Base-by-base conservation (phyloP, 2,888 invertebrate species). In the Campaea margaritaria region DNA sequence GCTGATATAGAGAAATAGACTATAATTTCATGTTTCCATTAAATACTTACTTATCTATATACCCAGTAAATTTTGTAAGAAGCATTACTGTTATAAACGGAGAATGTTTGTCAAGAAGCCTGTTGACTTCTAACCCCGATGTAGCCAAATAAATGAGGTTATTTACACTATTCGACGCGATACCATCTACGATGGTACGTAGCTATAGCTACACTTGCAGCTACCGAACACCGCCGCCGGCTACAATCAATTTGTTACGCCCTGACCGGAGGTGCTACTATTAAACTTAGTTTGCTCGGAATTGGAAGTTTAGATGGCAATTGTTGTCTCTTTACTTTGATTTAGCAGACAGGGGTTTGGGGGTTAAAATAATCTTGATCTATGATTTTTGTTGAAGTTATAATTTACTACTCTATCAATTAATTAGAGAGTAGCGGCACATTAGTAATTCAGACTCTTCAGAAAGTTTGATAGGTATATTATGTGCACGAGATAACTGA, bases 191-290 rank as follows among this genome's bases (percentile, higher is more conserved):
- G 21, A 21, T 21, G 21, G 21, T 21, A 21, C 2, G 21, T 31
- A 31, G 31, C 31, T 21, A 31, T 31, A 31, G 3, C 21, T 34
- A 36, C 39, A 14, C 14, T 39, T 39, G 21, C 43, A 38, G 48
- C 55, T 56, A 48, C 57, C 34, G 45, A 42, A 45, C n/a, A 36
- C 21, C 41, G 46, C 15, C 36, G 57, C 44, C 21, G 34, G 57
- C 46, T 46, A 46, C 14, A 55, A 44, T 45, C 49, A 50, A 56
- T 56, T 56, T 56, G 49, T 48, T 28, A 15, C 48, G 43, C 48
- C 21, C 39, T 49, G 56, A 49, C 56, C 56, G 44, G 36, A 49
- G 48, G 48, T 38, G 49, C 27, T 38, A 44, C 44, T 49, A 55
- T 56, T 56, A 49, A 56, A 49, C 44, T 49, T 38, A 47, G 31